Evolutionary conservation across 2,888 invertebrate species (phyloP).

Genomic region (Rhingia rostrata): DNA sequence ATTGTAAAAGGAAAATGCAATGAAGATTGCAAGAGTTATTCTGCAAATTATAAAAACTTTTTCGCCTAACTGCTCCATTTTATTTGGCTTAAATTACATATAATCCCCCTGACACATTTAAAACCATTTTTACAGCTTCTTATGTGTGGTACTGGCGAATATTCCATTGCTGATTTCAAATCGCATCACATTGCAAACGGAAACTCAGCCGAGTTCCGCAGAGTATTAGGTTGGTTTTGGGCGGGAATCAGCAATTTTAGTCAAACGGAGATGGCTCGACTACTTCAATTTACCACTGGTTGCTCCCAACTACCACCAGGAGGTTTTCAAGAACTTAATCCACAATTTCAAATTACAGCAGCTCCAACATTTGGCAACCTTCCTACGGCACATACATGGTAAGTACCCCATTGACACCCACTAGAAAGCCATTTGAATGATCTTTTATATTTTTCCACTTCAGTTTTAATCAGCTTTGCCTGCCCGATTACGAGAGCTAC

Average conservation of each 20-base stretch:
- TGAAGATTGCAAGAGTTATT: too few relatives aligned
- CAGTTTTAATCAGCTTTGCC: conserved; percentile 97
- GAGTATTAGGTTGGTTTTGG: conserved; percentile 95
- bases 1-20: too few relatives aligned
- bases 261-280: conserved; percentile 95
- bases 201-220: conserved; percentile 90
- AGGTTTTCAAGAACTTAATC: conserved; percentile 94
- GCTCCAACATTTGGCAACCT: conserved; percentile 94
- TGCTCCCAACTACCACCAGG: conserved; percentile 95
- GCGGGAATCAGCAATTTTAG: conserved; percentile 94
- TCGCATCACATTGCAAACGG: conserved; percentile 94
- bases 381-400: conserved; percentile 97
- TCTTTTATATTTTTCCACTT: conserved; percentile 77
- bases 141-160: conserved; percentile 96
- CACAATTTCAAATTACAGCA: conserved; percentile 95
- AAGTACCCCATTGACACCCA: conserved; percentile 77
- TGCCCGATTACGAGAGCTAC: conserved; percentile 97
- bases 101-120: too few relatives aligned
- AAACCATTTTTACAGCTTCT: conserved; percentile 86
- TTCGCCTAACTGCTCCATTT: too few relatives aligned
- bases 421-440: background rate
- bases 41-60: too few relatives aligned
- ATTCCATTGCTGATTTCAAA: conserved; percentile 94
- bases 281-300: conserved; percentile 96
- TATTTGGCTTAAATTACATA: too few relatives aligned